Base-by-base conservation (phyloP, 2,888 invertebrate species). In the Acleris cristana region DNA sequence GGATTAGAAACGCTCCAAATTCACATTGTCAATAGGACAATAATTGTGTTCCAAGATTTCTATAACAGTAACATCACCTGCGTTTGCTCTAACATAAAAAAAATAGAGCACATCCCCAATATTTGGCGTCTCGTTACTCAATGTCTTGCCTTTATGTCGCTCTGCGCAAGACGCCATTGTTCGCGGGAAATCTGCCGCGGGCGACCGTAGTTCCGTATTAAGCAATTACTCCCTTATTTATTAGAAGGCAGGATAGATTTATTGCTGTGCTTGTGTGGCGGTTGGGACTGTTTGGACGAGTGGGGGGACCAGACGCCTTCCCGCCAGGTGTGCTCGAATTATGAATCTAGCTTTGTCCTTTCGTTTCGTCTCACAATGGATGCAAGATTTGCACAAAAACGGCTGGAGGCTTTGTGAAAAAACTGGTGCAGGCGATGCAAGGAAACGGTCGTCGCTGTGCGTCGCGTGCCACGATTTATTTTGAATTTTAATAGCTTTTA, bases 301-400 rank as follows among this genome's bases (percentile, higher is more conserved):
- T 60, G 54, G 69, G 19, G 26, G 68, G 14, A 40, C 71, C 77
- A 76, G 71, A 40, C 83, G 83, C 83, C 86, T 86, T 83, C 78
- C 80, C 80, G 87, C 91, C 92, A 91, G 92, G 92, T 92, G 92
- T 82, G 83, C 83, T 82, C 81, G 84, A 85, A 81, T 79, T 82
- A 79, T 78, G 77, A 78, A 76, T 77, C 79, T 79, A 80, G 81
- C 83, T 83, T 87, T 85, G 85, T 86, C 63, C 79, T 86, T 87
- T 86, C 86, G 80, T 85, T 85, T 84, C 78, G 71, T 72, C 72
- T 69, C 79, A 90, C 90, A 91, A 90, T 89, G 78, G 84, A 82
- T 86, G 86, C 86, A 86, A 90, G 90, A 89, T 90, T 90, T 87
- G 89, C 90, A 88, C 89, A 92, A 91, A 90, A 92, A 90, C 88